phyloP scores from a whole-genome alignment of 2,888 invertebrate genomes.

The Limnephilus auricula region DNA sequence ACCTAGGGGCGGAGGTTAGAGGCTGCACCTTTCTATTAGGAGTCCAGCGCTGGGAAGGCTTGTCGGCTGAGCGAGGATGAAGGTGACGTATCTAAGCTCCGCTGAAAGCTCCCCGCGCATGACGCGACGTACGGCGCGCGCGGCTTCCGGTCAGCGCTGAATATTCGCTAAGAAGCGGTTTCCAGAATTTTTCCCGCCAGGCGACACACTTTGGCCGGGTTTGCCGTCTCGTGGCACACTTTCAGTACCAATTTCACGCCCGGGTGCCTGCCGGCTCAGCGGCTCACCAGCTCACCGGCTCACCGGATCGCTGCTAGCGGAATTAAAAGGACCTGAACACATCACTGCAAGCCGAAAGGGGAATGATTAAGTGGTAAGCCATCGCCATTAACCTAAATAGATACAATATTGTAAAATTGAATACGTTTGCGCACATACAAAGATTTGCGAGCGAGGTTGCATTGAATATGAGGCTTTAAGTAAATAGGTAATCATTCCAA shows the following conservation, averaged over 20 bases:
- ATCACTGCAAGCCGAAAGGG: neutral
- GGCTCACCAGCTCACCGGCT: neutral
- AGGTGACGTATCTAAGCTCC: slow-evolving; percentile 21
- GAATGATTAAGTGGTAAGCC: slow-evolving; percentile 5
- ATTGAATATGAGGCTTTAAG: neutral
- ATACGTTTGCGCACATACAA: neutral
- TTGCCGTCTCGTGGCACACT: slow-evolving; percentile 42
- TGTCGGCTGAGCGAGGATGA: neutral
- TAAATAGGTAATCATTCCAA: neutral
- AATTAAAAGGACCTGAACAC: slow-evolving; percentile 17
- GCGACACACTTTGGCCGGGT: slow-evolving; percentile 44
- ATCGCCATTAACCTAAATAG: slow-evolving; percentile 23
- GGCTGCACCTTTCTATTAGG: neutral
- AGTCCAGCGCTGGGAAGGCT: neutral
- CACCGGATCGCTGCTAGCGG: slow-evolving; percentile 3
- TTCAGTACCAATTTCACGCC: slow-evolving; percentile 17
- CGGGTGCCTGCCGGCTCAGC: slow-evolving; percentile 4
- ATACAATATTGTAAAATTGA: neutral
- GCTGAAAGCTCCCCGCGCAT: slow-evolving; percentile 25
- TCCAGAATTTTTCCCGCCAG: slow-evolving; percentile 39
- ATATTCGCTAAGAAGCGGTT: slow-evolving; percentile 39
- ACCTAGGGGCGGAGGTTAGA: neutral
- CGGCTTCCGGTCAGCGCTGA: slow-evolving; percentile 25
- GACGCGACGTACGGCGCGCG: slow-evolving; percentile 35
- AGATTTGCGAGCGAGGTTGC: neutral